These are phyloP conservation scores for Hippocampus kuda DNA, from an alignment of 2,797 vertebrate species.

Conservation along the genomic window DNA sequence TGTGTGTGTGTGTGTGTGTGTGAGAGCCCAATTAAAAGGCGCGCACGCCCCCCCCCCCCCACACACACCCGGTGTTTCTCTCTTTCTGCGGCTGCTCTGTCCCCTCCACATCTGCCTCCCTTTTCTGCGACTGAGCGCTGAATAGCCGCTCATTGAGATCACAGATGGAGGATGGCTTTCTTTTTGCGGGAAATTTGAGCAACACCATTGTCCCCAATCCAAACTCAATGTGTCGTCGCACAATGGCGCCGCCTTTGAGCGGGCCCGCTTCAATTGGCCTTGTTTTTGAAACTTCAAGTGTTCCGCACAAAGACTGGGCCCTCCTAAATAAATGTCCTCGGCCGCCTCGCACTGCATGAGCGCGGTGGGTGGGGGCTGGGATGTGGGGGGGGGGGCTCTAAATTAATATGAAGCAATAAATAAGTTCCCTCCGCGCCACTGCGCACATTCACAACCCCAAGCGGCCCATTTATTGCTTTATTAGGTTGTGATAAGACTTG, in stretches of 20 bases:
- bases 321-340: constrained; percentile 89
- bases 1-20: constrained; percentile 36
- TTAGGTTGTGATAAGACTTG: constrained; percentile 47
- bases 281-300: constrained; percentile 98
- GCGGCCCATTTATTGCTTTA: constrained; percentile 71
- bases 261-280: constrained; percentile 82
- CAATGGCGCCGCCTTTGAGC: constrained; percentile 87
- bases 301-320: constrained; percentile 78
- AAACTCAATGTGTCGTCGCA: constrained; percentile 89
- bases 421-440: constrained; percentile 71
- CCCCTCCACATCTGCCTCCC: constrained; percentile 87
- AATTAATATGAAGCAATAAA: constrained; percentile 79
- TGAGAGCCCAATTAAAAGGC: constrained; percentile 80
- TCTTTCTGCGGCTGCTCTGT: constrained; percentile 49
- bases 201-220: constrained; percentile 96
- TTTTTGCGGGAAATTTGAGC: constrained; percentile 96
- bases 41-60: neutral
- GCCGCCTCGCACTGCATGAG: constrained; percentile 53
- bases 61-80: constrained; percentile 8
- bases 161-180: constrained; percentile 91
- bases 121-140: constrained; percentile 71
- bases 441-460: constrained; percentile 67
- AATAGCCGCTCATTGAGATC: constrained; percentile 90
- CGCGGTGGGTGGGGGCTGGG: constrained; percentile 45
- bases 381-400: constrained; percentile 10